Conservation (phyloP, 2,888 invertebrate species). For the Mythimna pallens region DNA sequence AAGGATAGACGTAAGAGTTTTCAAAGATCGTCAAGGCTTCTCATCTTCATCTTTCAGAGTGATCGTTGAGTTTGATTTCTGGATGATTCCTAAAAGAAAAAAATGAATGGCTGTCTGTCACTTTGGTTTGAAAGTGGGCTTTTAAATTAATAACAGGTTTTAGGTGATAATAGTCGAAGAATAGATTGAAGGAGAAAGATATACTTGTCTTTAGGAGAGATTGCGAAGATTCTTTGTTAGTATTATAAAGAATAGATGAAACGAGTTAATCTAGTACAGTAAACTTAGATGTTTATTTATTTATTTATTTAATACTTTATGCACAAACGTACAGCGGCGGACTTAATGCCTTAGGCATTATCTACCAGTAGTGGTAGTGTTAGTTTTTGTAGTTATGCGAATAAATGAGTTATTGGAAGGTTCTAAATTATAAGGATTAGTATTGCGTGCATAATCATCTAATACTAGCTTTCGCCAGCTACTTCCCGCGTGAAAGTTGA, state of each 20-base stretch:
- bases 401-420: too few relatives aligned
- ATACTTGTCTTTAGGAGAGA: neutral
- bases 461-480: too few relatives aligned
- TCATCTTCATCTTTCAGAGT: slow-evolving; percentile 77
- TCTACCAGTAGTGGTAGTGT: too few relatives aligned
- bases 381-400: neutral
- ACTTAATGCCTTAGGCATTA: too few relatives aligned
- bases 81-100: slow-evolving; percentile 82
- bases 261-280: neutral
- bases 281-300: too few relatives aligned
- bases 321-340: too few relatives aligned
- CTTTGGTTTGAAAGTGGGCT: neutral
- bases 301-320: too few relatives aligned
- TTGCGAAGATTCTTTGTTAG: neutral
- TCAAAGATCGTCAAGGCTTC: slow-evolving; percentile 79
- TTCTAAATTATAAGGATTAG: too few relatives aligned
- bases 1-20: slow-evolving; percentile 80
- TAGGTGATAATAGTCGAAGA: neutral
- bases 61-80: slow-evolving; percentile 76
- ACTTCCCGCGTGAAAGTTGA: too few relatives aligned
- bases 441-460: too few relatives aligned
- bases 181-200: neutral
- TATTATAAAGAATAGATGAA: neutral
- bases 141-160: neutral
- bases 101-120: slow-evolving; percentile 23